Conservation (phyloP, 2,113 vertebrate genomes). For the Phrynosoma platyrhinos region DNA sequence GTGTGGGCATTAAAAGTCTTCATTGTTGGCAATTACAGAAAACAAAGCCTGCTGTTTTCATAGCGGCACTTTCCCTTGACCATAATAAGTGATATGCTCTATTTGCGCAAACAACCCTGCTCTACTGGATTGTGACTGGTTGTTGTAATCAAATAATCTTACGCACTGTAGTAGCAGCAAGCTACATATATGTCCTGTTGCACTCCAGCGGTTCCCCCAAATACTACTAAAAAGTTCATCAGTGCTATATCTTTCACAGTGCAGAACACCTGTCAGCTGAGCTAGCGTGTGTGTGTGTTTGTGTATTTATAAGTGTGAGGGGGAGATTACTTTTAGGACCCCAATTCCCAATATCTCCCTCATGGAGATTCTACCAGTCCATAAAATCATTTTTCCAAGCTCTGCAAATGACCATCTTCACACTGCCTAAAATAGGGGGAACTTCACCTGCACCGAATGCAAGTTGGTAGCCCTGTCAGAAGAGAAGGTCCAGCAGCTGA, state of each 20-base stretch:
- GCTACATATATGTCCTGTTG: background rate
- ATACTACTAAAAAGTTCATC: background rate
- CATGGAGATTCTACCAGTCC: no score
- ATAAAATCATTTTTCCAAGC: no score
- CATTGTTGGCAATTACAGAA: background rate
- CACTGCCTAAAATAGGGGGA: no score
- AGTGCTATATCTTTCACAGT: background rate
- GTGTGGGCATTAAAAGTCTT: background rate
- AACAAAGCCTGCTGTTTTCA: background rate
- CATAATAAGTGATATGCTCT: background rate
- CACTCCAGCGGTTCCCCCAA: background rate
- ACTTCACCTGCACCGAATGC: no score
- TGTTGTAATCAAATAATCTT: background rate
- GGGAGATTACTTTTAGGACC: no score
- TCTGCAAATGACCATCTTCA: no score
- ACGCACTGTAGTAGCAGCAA: background rate
- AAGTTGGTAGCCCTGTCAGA: no score
- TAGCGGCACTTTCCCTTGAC: background rate
- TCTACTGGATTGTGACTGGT: background rate
- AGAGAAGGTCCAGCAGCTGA: no score
- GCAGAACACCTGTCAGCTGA: background rate
- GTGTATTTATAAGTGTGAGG: no score
- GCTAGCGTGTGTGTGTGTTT: no score
- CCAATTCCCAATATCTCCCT: no score
- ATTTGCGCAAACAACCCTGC: background rate